Conservation (phyloP, 2,888 invertebrate genomes). For the Maniola hyperantus region DNA sequence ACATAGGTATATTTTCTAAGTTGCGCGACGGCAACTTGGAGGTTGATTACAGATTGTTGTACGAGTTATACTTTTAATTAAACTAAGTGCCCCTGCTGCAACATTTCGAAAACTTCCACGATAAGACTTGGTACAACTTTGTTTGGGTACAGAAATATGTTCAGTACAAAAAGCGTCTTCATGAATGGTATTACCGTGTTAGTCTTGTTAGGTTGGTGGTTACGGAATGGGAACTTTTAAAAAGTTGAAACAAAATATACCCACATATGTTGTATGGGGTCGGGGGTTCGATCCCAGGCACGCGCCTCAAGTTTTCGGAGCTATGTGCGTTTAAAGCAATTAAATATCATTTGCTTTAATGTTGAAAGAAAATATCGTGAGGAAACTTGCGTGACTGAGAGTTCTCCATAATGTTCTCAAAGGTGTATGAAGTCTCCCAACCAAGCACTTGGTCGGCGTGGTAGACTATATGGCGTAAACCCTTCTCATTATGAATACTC, state of each 20-base stretch:
- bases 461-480: too few relatives aligned
- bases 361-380: too few relatives aligned
- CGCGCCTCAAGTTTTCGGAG: too few relatives aligned
- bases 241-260: constrained; percentile 2
- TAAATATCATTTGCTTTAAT: too few relatives aligned
- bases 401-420: too few relatives aligned
- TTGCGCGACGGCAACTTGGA: constrained; percentile 27
- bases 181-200: constrained; percentile 11
- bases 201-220: constrained; percentile 7
- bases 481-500: too few relatives aligned
- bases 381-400: too few relatives aligned
- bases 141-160: constrained; percentile 20
- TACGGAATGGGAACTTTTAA: constrained; percentile 1
- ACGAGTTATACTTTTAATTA: constrained; percentile 39
- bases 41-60: constrained; percentile 37
- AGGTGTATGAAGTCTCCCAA: too few relatives aligned
- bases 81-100: constrained; percentile 34
- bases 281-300: too few relatives aligned
- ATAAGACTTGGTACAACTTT: constrained; percentile 28
- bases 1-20: constrained; percentile 26
- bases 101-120: constrained; percentile 34
- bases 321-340: too few relatives aligned
- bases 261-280: not conserved
- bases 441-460: too few relatives aligned
- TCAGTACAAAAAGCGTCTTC: constrained; percentile 4